Evolutionary conservation across 2,113 vertebrate genomes (phyloP).

Genomic region (Atherinomorus stipes): DNA sequence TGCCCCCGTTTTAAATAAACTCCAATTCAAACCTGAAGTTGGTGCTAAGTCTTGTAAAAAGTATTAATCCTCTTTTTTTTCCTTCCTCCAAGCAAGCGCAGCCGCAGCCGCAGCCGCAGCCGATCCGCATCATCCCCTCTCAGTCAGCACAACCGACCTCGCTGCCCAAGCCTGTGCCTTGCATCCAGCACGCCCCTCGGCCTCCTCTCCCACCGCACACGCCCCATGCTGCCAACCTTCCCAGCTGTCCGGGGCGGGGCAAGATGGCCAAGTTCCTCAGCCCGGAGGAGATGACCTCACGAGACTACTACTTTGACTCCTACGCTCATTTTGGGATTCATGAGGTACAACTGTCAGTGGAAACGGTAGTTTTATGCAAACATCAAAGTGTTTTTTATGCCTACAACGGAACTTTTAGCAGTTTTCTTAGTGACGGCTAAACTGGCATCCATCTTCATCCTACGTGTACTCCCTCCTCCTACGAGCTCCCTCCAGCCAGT

Average conservation of each 20-base stretch:
- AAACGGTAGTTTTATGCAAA: not conserved
- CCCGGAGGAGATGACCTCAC: constrained; percentile 98
- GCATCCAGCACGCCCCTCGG: constrained; percentile 82
- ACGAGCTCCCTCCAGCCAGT: no score
- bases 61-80: constrained; percentile 15
- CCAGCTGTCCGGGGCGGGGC: constrained; percentile 90
- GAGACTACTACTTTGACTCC: constrained; percentile 98
- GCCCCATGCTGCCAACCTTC: constrained; percentile 83
- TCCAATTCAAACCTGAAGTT: no score
- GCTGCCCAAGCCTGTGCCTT: constrained; percentile 89
- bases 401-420: no score
- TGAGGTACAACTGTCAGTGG: constrained; percentile 84
- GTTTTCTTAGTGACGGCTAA: no score
- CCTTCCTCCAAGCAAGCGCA: constrained; percentile 60
- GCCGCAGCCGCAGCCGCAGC: constrained; percentile 72
- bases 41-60: no score
- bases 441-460: no score
- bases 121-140: constrained; percentile 83
- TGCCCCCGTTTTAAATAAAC: no score
- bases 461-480: no score
- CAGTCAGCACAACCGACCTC: constrained; percentile 88
- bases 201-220: constrained; percentile 80
- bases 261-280: constrained; percentile 94
- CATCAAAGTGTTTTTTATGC: no score
- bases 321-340: constrained; percentile 99